Base-by-base conservation (phyloP, 2,888 invertebrate genomes). In the Leptinotarsa juncta region DNA sequence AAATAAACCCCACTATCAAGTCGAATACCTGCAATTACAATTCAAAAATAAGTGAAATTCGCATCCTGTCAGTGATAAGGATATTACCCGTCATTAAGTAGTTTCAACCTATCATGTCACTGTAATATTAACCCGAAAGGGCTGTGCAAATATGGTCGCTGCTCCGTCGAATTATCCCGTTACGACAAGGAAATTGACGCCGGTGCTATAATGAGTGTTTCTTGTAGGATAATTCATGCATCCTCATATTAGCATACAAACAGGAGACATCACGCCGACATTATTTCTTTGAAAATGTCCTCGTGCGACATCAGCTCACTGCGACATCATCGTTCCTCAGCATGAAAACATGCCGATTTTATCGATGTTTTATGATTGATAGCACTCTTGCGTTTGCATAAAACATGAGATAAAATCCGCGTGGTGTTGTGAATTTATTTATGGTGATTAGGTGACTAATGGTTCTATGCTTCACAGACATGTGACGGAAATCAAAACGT, bases 281-380 rank as follows among this genome's bases (percentile, higher is more conserved):
- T 69, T 69, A 69, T 20, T 23, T 23, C 69, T 20, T 57, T 20
- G 23, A 60, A 69, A 53, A 69, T 69, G 18, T 57, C 50, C 57
- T 42, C 69, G 48, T 57, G 69, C 57, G n/a, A 18, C 42, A 57
- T 57, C 57, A 57, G 69, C 62, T 42, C 32, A 32, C 62, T 62
- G 62, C 32, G 32, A 62, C 42, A 42, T 62, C 62, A 62, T 62
- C 62, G 69, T 72, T 67, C 62, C 69, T 60, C 60, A 57, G 71
- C 73, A 73, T 74, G 71, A 71, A 72, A 78, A 77, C 75, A 70
- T 69, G 65, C 51, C 65, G 53, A 50, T 72, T 75, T 78, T 79
- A 81, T 81, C 79, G 79, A 77, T 77, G 69, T 76, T 73, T 72
- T 75, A 78, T 81, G 81, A 81, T 81, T 80, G 74, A 81, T 81